Conservation (phyloP, 2,888 invertebrate species). For the Calliphora vomitoria region DNA sequence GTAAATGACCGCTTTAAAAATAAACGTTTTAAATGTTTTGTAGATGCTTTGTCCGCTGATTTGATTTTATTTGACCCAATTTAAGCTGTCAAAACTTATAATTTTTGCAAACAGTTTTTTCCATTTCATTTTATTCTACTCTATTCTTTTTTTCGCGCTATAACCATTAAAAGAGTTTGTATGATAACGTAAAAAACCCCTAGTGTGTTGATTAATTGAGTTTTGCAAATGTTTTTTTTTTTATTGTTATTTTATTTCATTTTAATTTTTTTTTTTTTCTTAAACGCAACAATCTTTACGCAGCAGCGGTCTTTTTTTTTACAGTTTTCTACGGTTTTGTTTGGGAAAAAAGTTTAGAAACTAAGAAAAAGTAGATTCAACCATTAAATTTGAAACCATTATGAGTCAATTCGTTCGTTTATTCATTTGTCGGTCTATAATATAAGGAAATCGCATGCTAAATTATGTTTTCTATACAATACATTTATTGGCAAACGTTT, state of each 20-base stretch:
- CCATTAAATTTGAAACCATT: constrained; percentile 41
- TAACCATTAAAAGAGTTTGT: constrained; percentile 52
- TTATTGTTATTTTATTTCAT: constrained; percentile 9
- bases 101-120: constrained; percentile 68
- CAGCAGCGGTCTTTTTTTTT: constrained; percentile 38
- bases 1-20: constrained; percentile 63
- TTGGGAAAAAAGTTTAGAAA: constrained; percentile 12
- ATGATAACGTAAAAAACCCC: constrained; percentile 66
- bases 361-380: constrained; percentile 17
- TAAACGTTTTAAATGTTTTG: constrained; percentile 15
- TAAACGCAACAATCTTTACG: constrained; percentile 36
- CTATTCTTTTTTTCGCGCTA: constrained; percentile 20
- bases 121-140: constrained; percentile 23
- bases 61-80: constrained; percentile 78
- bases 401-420: constrained; percentile 44
- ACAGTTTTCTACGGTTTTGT: constrained; percentile 24
- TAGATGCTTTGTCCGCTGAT: constrained; percentile 42
- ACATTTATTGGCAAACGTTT: neutral
- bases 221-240: constrained; percentile 67
- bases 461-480: constrained; percentile 19
- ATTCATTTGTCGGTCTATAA: constrained; percentile 1
- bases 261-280: constrained; percentile 4
- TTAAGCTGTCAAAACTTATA: constrained; percentile 76
- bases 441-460: constrained; percentile 41
- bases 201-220: constrained; percentile 76